Percentiles rank a stretch among this genome's conserved stretches.
phyloP scores from a whole-genome alignment of 2,888 invertebrate species.

The Archaeoteleia sp. region DNA sequence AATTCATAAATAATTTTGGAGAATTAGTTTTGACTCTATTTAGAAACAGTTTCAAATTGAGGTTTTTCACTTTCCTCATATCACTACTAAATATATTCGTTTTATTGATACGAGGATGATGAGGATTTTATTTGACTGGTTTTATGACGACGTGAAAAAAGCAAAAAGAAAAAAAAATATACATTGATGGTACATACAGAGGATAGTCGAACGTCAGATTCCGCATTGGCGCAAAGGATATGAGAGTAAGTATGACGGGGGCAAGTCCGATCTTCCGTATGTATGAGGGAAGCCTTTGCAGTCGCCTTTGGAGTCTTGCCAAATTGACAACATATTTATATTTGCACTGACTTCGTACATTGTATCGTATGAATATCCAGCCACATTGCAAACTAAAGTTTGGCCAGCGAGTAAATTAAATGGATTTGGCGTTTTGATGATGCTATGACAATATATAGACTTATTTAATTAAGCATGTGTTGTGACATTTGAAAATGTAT shows the following conservation, averaged over 20 bases:
- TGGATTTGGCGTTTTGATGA: not conserved
- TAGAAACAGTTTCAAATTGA: no score
- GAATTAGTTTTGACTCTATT: no score
- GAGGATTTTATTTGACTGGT: not conserved
- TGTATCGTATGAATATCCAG: slow-evolving; percentile 32
- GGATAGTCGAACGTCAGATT: slow-evolving; percentile 16
- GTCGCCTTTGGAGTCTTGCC: slow-evolving; percentile 39
- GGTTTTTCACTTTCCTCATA: no score
- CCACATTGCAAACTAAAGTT: slow-evolving; percentile 13
- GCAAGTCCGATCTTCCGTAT: slow-evolving; percentile 22
- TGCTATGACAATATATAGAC: no score
- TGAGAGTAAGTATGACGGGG: slow-evolving; percentile 26
- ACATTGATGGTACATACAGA: slow-evolving; percentile 10
- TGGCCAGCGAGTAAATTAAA: slow-evolving; percentile 8
- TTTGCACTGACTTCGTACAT: slow-evolving; percentile 10
- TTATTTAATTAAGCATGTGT: no score
- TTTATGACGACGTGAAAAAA: slow-evolving; percentile 3
- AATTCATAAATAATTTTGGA: no score
- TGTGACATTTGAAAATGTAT: no score
- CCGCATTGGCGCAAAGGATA: slow-evolving; percentile 40
- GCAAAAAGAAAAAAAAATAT: slow-evolving; percentile 11
- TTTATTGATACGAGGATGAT: no score
- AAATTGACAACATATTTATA: slow-evolving; percentile 28
- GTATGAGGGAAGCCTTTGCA: slow-evolving; percentile 35
- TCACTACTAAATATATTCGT: not conserved